Evolutionary conservation across 2,797 vertebrate genomes (phyloP), one percentile per base, ranked within the genome.

Genomic region (Graptemys geographica): DNA sequence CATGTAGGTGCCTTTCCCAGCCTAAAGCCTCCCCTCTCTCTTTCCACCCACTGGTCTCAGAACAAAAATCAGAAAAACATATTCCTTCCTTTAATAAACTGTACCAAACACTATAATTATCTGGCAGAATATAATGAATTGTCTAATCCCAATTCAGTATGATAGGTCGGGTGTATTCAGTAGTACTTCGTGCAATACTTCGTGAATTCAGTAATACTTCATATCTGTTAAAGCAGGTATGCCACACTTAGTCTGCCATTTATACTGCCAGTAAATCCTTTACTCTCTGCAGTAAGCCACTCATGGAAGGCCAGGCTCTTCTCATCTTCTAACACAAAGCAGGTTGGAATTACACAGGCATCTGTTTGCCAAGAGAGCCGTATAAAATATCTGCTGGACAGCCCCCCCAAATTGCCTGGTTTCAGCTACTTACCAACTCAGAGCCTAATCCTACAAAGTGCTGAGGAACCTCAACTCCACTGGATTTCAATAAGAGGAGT

Each of bases 371-470:
- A 31, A 44, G 44, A 28, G 27, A 44, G 27, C 27, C 4, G 27
- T 59, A 21, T 44, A 31, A 56, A 18, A 18, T 41, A 37, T 13
- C 52, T 28, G n/a, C 52, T 81, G 52, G n/a, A 9, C n/a, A 41
- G n/a, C 23, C 2, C 79, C 79, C 4, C n/a, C 4, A 55, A 27
- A 56, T 76, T 81, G 18, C 16, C 59, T 25, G 49, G 7, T 52
- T 93, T 87, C 53, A 82, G 72, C 91, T 82, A 51, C 87, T 91
- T 69, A 44, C 47, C 62, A 82, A 23, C 79, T 89, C 79, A 89
- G 27, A 49, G 28, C 9, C 51, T 84, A 83, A 84, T 81, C 41
- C 78, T 69, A 47, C 5, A n/a, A 41, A 41, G 41, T 56, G 33
- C 55, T 93, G 57, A 81, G 69, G 15, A n/a, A 31, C 83, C 52